Evolutionary conservation across 2,113 vertebrate genomes (phyloP).

Genomic region (Rhea americana): DNA sequence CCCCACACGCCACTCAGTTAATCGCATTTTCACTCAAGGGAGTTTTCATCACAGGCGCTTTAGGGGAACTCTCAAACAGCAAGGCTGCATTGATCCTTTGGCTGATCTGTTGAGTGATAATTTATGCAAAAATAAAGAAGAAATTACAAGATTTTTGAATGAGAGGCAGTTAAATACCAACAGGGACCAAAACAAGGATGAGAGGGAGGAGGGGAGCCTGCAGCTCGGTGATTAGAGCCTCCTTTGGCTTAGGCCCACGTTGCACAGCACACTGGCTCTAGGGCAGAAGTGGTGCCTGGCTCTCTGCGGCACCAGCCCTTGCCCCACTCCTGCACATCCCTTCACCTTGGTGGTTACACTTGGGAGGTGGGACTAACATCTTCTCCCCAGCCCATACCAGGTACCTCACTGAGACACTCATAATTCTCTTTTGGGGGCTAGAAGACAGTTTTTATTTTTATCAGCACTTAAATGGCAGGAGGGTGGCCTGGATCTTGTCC

Average conservation of each 20-base stretch:
- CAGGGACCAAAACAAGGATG: too few species aligned
- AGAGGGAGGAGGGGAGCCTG: neutral
- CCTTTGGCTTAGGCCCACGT: too few species aligned
- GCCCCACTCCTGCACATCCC: too few species aligned
- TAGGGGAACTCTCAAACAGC: neutral
- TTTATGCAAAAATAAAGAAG: neutral
- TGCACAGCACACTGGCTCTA: too few species aligned
- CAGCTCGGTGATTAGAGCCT: neutral
- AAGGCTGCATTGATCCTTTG: neutral
- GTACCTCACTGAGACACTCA: neutral
- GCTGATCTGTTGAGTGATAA: neutral
- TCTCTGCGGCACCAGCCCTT: too few species aligned
- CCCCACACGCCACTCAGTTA: too few species aligned
- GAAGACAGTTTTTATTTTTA: too few species aligned
- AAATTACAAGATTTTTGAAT: neutral
- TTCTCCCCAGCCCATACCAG: too few species aligned
- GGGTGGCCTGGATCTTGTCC: neutral
- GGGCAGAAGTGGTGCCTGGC: too few species aligned
- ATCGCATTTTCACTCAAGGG: neutral
- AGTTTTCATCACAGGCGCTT: neutral
- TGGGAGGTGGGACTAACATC: neutral
- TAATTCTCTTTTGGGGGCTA: neutral
- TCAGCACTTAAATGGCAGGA: neutral
- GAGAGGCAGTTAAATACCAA: neutral
- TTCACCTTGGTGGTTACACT: neutral